A percentile compares a stretch with the other conserved stretches of the same genome.
Conservation (phyloP, 2,888 invertebrate species). For the Amiota minor region DNA sequence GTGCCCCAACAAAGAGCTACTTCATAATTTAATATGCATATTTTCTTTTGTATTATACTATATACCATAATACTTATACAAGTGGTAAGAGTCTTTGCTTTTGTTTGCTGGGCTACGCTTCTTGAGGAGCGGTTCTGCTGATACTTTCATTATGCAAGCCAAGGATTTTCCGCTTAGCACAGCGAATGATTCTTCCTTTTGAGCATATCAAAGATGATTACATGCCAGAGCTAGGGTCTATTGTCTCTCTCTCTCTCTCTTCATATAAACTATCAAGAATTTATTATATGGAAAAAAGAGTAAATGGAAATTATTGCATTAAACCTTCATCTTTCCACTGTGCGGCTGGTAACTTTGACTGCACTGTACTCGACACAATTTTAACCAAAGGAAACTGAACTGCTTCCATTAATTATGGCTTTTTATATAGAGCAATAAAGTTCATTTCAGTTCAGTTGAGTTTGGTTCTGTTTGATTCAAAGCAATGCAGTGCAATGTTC, state of each 20-base stretch:
- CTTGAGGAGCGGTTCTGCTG: slow-evolving; percentile 7
- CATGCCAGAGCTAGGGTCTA: not conserved
- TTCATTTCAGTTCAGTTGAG: not conserved
- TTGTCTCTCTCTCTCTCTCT: too few species aligned
- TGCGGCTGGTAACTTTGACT: slow-evolving; percentile 5
- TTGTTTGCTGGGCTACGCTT: not conserved
- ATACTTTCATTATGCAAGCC: slow-evolving; percentile 14
- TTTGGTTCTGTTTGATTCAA: slow-evolving; percentile 41
- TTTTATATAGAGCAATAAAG: slow-evolving; percentile 41
- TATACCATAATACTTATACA: not conserved
- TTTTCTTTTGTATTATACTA: slow-evolving; percentile 10
- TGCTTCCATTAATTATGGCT: slow-evolving; percentile 62
- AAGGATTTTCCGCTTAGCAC: slow-evolving; percentile 20
- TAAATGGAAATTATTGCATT: slow-evolving; percentile 4
- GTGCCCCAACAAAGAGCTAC: slow-evolving; percentile 5
- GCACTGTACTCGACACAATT: slow-evolving; percentile 60
- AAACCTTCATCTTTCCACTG: not conserved
- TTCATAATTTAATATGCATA: slow-evolving; percentile 28
- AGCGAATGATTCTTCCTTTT: slow-evolving; percentile 1
- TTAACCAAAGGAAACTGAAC: slow-evolving; percentile 38
- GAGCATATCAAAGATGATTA: slow-evolving; percentile 1
- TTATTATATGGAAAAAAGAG: not conserved
- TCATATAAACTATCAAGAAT: not conserved
- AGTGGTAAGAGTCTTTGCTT: not conserved
- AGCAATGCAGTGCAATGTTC: slow-evolving; percentile 39